phyloP scores from a whole-genome alignment of 2,888 invertebrate species.

The Drosophila emarginata region DNA sequence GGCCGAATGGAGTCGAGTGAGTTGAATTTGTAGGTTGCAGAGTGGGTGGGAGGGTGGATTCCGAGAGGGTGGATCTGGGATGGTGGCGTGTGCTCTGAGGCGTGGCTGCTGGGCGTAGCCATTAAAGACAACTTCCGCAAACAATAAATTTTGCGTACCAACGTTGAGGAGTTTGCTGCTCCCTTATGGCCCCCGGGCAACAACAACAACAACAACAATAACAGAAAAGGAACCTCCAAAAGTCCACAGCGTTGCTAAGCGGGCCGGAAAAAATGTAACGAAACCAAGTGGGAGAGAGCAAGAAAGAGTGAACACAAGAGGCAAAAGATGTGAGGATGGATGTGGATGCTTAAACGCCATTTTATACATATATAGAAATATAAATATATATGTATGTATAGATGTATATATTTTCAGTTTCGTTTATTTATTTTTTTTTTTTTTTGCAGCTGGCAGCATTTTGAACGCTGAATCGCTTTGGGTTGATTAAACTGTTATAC shows the following conservation, averaged over 20 bases:
- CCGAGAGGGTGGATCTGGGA: background rate
- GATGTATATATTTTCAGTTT: background rate
- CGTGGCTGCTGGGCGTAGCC: constrained; percentile 54
- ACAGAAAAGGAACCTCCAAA: constrained; percentile 35
- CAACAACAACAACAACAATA: background rate
- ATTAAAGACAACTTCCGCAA: constrained; percentile 77
- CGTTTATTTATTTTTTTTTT: background rate
- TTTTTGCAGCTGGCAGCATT: constrained; percentile 28
- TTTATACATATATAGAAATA: constrained; percentile 2
- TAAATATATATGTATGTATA: constrained; percentile 11
- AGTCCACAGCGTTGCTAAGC: background rate
- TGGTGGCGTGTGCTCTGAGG: constrained; percentile 17
- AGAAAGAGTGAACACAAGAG: background rate
- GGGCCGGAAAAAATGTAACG: too few species aligned
- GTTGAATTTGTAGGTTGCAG: background rate
- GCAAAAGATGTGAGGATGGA: background rate
- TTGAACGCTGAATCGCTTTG: constrained; percentile 4
- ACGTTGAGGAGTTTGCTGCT: constrained; percentile 35
- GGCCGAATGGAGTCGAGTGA: background rate
- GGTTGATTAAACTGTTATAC: constrained; percentile 8
- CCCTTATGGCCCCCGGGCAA: constrained; percentile 39
- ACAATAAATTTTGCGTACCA: constrained; percentile 68
- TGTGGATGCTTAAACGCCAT: constrained; percentile 9
- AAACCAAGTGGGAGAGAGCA: background rate
- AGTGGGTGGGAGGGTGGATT: background rate